These are phyloP conservation scores for Anableps anableps DNA, from an alignment of 2,797 vertebrate genomes.

Conservation along the genomic window DNA sequence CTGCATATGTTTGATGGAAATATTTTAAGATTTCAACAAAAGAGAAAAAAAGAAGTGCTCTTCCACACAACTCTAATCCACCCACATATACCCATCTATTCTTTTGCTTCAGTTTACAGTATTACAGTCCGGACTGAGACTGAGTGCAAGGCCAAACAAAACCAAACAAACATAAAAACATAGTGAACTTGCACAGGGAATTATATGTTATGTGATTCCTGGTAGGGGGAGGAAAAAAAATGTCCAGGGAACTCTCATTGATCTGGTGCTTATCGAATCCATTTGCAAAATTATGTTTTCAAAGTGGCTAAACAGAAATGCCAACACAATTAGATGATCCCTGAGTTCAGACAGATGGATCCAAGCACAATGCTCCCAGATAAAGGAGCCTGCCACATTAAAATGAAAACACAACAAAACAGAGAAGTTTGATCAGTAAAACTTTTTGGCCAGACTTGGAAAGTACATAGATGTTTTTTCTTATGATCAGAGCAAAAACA, in stretches of 20 bases:
- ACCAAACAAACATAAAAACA: neutral
- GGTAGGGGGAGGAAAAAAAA: conserved; percentile 19
- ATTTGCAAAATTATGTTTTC: conserved; percentile 66
- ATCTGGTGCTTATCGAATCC: conserved; percentile 46
- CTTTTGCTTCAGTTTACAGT: neutral
- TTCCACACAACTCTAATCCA: neutral
- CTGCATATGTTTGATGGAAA: conserved; percentile 51
- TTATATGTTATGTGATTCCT: conserved; percentile 24
- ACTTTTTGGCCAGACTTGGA: conserved; percentile 1
- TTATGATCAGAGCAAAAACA: neutral
- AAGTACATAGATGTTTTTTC: fast-evolving
- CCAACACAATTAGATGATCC: conserved; percentile 36
- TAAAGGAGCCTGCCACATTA: neutral
- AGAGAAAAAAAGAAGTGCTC: conserved; percentile 21
- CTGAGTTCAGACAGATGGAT: conserved; percentile 17
- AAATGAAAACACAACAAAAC: conserved; percentile 6
- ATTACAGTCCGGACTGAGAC: neutral
- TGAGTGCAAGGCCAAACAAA: neutral
- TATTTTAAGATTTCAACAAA: conserved; percentile 28
- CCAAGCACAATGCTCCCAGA: neutral
- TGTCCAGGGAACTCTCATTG: conserved; percentile 26
- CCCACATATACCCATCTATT: neutral
- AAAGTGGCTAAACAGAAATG: conserved; percentile 33
- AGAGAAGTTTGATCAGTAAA: neutral
- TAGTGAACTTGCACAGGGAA: conserved; percentile 16